Evolutionary conservation across 2,797 vertebrate genomes (phyloP).

Genomic region (Acipenser transmontanus): DNA sequence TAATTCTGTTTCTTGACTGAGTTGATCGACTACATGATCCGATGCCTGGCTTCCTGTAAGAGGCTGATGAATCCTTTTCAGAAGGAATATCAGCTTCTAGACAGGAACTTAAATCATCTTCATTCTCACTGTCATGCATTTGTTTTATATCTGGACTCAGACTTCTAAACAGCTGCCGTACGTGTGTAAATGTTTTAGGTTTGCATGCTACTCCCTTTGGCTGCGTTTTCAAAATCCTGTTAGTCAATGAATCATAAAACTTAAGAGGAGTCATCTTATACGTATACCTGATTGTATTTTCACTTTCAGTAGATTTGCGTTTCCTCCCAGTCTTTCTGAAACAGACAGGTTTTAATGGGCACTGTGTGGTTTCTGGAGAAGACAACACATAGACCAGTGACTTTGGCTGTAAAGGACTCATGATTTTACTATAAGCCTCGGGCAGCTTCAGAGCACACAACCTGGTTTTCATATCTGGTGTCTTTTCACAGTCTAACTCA

Average conservation of each 20-base stretch:
- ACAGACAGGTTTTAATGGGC: slow-evolving; percentile 43
- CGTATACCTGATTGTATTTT: slow-evolving; percentile 60
- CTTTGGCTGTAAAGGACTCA: slow-evolving; percentile 72
- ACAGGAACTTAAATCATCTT: neutral
- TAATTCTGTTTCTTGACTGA: slow-evolving; percentile 32
- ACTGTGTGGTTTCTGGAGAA: slow-evolving; percentile 54
- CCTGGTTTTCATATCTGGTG: slow-evolving; percentile 56
- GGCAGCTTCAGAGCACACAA: slow-evolving; percentile 64
- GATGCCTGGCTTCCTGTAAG: slow-evolving; percentile 33
- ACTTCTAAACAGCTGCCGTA: slow-evolving; percentile 71
- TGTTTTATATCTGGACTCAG: slow-evolving; percentile 67
- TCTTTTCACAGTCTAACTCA: slow-evolving; percentile 50
- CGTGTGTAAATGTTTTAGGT: slow-evolving; percentile 40
- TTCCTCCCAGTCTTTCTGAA: slow-evolving; percentile 43
- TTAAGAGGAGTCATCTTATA: slow-evolving; percentile 71
- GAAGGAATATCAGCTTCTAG: slow-evolving; percentile 32
- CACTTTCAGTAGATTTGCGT: slow-evolving; percentile 48
- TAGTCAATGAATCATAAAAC: slow-evolving; percentile 70
- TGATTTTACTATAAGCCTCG: slow-evolving; percentile 57
- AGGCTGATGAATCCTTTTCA: slow-evolving; percentile 35
- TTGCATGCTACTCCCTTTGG: slow-evolving; percentile 49
- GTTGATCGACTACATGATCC: slow-evolving; percentile 29
- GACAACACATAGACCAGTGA: slow-evolving; percentile 77
- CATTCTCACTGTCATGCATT: slow-evolving; percentile 37
- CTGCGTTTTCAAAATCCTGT: slow-evolving; percentile 63